Evolutionary conservation across 2,888 invertebrate genomes (phyloP), one percentile per base, ranked within the genome.

Genomic region (Stenolophus ochropezus): DNA sequence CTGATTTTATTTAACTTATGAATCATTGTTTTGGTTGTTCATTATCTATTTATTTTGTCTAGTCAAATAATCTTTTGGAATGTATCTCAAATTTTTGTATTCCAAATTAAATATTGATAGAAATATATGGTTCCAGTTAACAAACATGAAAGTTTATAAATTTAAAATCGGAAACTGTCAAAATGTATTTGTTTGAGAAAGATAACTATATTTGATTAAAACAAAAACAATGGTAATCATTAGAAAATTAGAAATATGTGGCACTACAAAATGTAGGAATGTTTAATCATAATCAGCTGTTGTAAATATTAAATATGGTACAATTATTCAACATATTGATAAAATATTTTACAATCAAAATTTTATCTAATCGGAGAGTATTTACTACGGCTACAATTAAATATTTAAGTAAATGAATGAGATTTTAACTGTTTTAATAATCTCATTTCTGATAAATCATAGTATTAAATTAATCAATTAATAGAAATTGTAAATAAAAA

Each of bases 331-430:
- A 69, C 65, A 69, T 61, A 69, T 69, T 69, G 65, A 69, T 69
- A 69, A 69, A 69, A 69, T 69, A 69, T 16, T 69, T 69, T 69
- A 69, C 65, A 27, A 69, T 69, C 65, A 69, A 69, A 69, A 33
- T 69, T 69, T 69, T 69, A 69, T 69, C 65, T 69, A 69, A 69
- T 69, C 65, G 14, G 33, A 18, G 20, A 5, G 33, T 69, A 27
- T 69, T 69, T 69, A 69, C 65, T 69, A 69, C 65, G 4, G 33
- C 4, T 33, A 69, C 33, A 33, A 69, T 69, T 69, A 69, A 33
- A 69, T 69, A 69, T 69, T 69, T 69, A 69, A 33, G 27, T 69
- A 69, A 33, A 69, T 69, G 65, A 69, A 69, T 69, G 65, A 69
- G 65, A 69, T 69, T 65, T 56, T 61, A 25, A 61, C 21, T 61